phyloP scores from a whole-genome alignment of 2,113 vertebrate genomes.

The Actenoides hombroni region DNA sequence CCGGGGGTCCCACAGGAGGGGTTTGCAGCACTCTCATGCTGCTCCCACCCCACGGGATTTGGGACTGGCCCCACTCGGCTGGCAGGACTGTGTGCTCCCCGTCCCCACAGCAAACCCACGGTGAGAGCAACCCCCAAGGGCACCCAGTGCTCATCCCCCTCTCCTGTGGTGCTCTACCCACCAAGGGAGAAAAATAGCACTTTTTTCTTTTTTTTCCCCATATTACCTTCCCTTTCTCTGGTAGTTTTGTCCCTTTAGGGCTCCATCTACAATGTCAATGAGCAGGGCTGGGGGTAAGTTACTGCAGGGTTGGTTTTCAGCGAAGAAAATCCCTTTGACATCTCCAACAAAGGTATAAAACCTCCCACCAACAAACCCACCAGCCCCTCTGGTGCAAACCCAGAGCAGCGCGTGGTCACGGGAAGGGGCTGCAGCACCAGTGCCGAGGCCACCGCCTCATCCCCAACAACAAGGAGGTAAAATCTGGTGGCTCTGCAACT shows the following conservation, averaged over 20 bases:
- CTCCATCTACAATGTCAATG: neutral
- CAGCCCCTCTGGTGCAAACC: rapidly evolving
- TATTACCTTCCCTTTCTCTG: neutral
- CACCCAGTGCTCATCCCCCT: neutral
- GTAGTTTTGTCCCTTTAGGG: neutral
- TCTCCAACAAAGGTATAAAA: neutral
- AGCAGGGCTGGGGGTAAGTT: neutral
- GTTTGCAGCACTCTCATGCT: neutral
- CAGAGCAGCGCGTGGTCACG: rapidly evolving
- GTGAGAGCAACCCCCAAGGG: neutral
- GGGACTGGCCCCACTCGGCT: neutral
- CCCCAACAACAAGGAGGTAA: neutral
- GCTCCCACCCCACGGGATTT: neutral
- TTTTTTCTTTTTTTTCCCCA: neutral
- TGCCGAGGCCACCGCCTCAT: rapidly evolving
- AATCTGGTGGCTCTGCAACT: neutral
- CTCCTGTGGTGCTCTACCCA: neutral
- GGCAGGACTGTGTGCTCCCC: neutral
- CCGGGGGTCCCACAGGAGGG: neutral
- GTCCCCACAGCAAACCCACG: neutral
- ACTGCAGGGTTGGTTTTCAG: neutral
- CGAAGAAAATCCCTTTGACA: neutral
- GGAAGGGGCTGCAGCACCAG: neutral
- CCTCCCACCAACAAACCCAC: neutral
- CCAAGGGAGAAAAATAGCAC: neutral